Base-by-base conservation (phyloP, 2,888 invertebrate species). In the Megaustenia siamemsis region DNA sequence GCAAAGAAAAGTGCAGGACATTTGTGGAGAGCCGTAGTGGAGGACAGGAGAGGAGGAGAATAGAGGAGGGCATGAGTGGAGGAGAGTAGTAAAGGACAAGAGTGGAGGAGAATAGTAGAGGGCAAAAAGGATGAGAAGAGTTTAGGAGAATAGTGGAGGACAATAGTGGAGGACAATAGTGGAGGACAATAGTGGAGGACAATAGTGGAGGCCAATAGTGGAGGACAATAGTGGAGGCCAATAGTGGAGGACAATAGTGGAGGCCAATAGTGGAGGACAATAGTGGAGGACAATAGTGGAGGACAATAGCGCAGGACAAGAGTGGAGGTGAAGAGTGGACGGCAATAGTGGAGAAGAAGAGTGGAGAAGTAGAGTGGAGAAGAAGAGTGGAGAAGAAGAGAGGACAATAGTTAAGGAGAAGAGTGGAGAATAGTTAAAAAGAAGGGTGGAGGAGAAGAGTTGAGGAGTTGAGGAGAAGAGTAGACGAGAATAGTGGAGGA, bases 1-100 rank as follows among this genome's bases (percentile, higher is more conserved):
- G n/a, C n/a, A n/a, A n/a, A n/a, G n/a, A n/a, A n/a, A n/a, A n/a
- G n/a, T n/a, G n/a, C 8, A 10, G 5, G 24, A n/a, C n/a, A 32
- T 1, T 10, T n/a, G 40, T n/a, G n/a, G 66, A 40, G 40, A 45
- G 32, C 15, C 24, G 40, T 8, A 43, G 66, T 15, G 40, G 71
- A 82, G 73, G 56, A 56, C 69, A 71, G 56, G 32, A 73, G 82
- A 73, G 71, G 56, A 73, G 69, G 71, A 73, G 53, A 73, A 49
- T n/a, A 71, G 71, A 49, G 73, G 73, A 73, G 71, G 56, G 73
- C 56, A 71, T 73, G 53, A 73, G 71, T 40, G 71, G 71, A 56
- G 73, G 71, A 66, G 79, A 71, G 71, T 40, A 69, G 56, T 40
- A 69, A 60, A 73, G n/a, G 6, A 24, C 18, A 45, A 21, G 6